Evolutionary conservation across 2,113 vertebrate species (phyloP).

Genomic region (Gobio gobio): DNA sequence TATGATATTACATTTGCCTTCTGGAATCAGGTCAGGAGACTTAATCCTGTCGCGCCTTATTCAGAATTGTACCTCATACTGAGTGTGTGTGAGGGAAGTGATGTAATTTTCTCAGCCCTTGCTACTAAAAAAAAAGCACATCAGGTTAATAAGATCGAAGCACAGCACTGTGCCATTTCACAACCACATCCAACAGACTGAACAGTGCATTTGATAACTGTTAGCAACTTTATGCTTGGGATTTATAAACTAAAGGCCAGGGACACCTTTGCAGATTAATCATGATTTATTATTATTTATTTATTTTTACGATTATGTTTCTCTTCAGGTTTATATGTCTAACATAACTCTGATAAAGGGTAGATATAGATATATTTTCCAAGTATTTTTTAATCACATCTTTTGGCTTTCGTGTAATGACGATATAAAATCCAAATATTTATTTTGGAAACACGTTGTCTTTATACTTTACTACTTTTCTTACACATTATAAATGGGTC

Average conservation of each 20-base stretch:
- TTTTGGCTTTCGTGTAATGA: not conserved
- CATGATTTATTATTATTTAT: not conserved
- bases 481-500: not conserved
- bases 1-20: slow-evolving; percentile 71
- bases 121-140: not conserved
- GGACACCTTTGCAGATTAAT: not conserved
- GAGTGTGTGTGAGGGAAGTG: not conserved
- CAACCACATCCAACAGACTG: not conserved
- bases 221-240: not conserved
- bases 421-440: not conserved
- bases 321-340: too few relatives aligned
- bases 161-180: not conserved
- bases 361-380: too few relatives aligned
- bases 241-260: not conserved
- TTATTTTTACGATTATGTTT: not conserved
- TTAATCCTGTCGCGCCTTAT: slow-evolving; percentile 58
- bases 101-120: slow-evolving; percentile 20
- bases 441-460: not conserved
- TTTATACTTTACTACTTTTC: not conserved
- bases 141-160: slow-evolving; percentile 7
- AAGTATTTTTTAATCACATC: not conserved
- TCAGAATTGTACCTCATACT: slow-evolving; percentile 12
- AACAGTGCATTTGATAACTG: not conserved
- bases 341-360: too few relatives aligned
- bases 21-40: slow-evolving; percentile 70